Evolutionary conservation across 2,113 vertebrate species (phyloP).

Genomic region (Pao palembangensis): DNA sequence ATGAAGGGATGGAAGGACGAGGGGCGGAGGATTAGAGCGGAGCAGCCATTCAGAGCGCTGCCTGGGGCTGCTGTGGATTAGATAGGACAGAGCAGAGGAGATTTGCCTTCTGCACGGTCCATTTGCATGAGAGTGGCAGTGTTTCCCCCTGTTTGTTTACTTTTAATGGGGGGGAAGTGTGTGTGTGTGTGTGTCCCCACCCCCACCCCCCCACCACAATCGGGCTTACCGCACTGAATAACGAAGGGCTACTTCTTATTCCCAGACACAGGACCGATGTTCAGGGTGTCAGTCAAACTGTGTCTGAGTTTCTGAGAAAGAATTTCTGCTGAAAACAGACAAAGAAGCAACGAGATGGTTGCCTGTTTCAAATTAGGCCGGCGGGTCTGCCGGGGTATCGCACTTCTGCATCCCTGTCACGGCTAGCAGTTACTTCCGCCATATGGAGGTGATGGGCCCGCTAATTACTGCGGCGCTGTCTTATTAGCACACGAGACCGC

Average conservation of each 20-base stretch:
- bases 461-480: conserved; percentile 65
- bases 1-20: conserved; percentile 58
- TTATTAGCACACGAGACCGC: conserved; percentile 55
- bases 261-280: conserved; percentile 21
- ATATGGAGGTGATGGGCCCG: conserved; percentile 58
- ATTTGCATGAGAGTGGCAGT: conserved; percentile 65
- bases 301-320: conserved; percentile 19
- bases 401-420: conserved; percentile 49
- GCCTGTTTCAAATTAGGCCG: conserved; percentile 11
- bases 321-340: no score
- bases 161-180: conserved; percentile 54
- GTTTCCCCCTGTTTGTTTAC: conserved; percentile 62
- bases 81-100: conserved; percentile 59
- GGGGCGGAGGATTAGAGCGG: conserved; percentile 62
- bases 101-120: conserved; percentile 59
- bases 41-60: conserved; percentile 56
- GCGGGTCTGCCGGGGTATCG: conserved; percentile 38
- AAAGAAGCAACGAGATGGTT: no score
- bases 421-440: conserved; percentile 40
- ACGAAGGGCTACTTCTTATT: conserved; percentile 35
- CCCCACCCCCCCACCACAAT: conserved; percentile 18
- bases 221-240: conserved; percentile 44
- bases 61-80: conserved; percentile 64
- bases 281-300: conserved; percentile 36
- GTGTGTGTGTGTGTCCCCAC: conserved; percentile 5